Evolutionary conservation across 2,888 invertebrate species (phyloP).

Genomic region (Apamea monoglypha): DNA sequence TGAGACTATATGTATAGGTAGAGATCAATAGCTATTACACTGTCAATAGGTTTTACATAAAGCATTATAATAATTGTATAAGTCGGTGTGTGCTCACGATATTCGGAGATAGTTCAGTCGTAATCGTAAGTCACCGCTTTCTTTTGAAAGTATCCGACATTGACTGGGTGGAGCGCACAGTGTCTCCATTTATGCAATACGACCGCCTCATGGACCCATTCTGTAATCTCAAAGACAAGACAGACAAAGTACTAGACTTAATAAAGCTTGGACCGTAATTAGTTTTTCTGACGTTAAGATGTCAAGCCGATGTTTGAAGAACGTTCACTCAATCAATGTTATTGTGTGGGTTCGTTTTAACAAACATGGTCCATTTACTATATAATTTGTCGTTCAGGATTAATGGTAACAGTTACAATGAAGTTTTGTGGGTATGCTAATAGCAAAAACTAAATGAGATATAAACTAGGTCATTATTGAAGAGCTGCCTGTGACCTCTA

Average conservation of each 20-base stretch:
- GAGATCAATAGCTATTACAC: constrained; percentile 10
- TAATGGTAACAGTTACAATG: constrained; percentile 38
- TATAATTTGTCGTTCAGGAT: constrained; percentile 24
- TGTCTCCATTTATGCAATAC: constrained; percentile 62
- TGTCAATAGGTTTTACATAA: constrained; percentile 42
- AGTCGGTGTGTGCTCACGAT: constrained; percentile 33
- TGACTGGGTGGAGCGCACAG: constrained; percentile 64
- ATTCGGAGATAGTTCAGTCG: constrained; percentile 46
- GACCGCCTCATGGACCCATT: constrained; percentile 59
- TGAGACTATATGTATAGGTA: constrained; percentile 36
- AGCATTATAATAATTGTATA: constrained; percentile 44
- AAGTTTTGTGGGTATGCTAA: constrained; percentile 25
- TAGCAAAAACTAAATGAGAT: constrained; percentile 36
- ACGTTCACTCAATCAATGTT: constrained; percentile 53
- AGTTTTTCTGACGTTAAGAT: constrained; percentile 56
- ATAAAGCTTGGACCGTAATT: constrained; percentile 59
- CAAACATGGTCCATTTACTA: constrained; percentile 34
- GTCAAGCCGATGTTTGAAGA: constrained; percentile 49
- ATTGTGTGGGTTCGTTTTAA: constrained; percentile 32
- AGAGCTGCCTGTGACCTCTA: constrained; percentile 12
- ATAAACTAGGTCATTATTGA: constrained; percentile 43
- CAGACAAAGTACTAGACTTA: constrained; percentile 47
- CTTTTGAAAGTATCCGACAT: constrained; percentile 63
- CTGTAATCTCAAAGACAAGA: constrained; percentile 57
- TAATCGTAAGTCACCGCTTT: constrained; percentile 51